phyloP scores from a whole-genome alignment of 2,113 vertebrate genomes.

The Platichthys flesus region DNA sequence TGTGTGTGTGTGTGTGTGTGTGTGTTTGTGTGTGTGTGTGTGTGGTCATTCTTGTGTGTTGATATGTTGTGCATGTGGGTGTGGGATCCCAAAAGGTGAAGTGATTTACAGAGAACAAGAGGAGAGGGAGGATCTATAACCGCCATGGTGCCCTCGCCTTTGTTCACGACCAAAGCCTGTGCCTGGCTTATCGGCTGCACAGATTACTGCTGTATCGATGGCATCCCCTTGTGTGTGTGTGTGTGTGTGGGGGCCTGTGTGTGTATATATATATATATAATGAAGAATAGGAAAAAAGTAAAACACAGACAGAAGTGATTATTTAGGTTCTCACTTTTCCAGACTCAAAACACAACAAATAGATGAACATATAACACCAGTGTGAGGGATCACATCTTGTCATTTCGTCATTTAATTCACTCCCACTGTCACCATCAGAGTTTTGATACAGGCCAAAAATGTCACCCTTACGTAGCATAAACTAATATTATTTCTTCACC shows the following conservation, averaged over 20 bases:
- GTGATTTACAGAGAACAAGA: conserved; percentile 70
- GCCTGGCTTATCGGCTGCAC: conserved; percentile 65
- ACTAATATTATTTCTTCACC: neutral
- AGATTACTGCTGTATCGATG: conserved; percentile 61
- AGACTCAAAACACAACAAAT: neutral
- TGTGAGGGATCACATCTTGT: too few species aligned
- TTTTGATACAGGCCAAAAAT: too few species aligned
- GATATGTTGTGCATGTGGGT: neutral
- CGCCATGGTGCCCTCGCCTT: conserved; percentile 63
- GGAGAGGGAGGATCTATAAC: conserved; percentile 58
- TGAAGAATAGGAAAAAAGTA: neutral
- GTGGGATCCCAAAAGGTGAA: conserved; percentile 56
- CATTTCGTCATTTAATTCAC: too few species aligned
- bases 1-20: conserved; percentile 17
- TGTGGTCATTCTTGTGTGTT: neutral
- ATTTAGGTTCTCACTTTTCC: neutral
- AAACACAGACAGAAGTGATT: neutral
- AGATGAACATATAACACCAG: neutral
- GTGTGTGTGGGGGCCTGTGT: neutral
- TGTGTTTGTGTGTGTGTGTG: conserved; percentile 32
- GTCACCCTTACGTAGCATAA: neutral
- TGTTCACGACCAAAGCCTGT: conserved; percentile 63
- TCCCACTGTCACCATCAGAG: neutral
- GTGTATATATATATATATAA: too few species aligned
- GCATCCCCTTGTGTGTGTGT: conserved; percentile 19